These are phyloP conservation scores for Lissocephala sabroskyi DNA, from an alignment of 2,888 invertebrate species.

Conservation along the genomic window DNA sequence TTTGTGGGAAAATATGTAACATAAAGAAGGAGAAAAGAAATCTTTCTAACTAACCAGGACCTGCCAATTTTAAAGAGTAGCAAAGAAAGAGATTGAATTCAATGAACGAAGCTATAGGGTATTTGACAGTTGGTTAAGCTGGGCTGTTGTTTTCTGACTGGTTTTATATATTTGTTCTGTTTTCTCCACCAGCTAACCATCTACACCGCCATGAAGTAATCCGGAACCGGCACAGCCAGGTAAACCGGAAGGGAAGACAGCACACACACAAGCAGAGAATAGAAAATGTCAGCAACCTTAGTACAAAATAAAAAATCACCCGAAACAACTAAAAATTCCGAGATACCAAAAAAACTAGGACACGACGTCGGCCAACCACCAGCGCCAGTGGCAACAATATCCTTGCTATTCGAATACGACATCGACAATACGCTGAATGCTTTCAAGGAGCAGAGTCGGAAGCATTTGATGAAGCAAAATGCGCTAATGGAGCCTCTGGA, in stretches of 20 bases:
- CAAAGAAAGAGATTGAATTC: no score
- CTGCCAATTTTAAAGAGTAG: no score
- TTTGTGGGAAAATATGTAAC: no score
- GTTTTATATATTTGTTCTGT: no score
- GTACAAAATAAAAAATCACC: conserved; percentile 52
- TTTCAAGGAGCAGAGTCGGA: conserved; percentile 64
- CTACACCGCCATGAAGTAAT: no score
- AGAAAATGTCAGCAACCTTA: conserved; percentile 48
- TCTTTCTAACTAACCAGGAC: no score
- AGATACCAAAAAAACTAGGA: conserved; percentile 1
- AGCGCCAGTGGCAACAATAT: conserved; percentile 68
- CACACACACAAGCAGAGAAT: conserved; percentile 3
- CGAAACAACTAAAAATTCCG: conserved; percentile 20
- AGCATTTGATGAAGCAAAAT: conserved; percentile 27
- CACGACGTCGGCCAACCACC: no score
- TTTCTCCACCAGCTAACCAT: no score
- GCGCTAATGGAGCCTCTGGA: conserved; percentile 25
- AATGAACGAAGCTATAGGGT: no score
- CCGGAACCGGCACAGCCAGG: background rate
- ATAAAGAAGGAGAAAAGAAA: no score
- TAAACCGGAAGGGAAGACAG: conserved; percentile 12
- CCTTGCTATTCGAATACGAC: conserved; percentile 71
- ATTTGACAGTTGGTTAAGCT: no score
- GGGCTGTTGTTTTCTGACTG: no score
- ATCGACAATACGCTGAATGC: conserved; percentile 71